These are phyloP conservation scores for Neosilurus mollespiculum DNA, from an alignment of 2,797 vertebrate genomes.

Conservation along the genomic window DNA sequence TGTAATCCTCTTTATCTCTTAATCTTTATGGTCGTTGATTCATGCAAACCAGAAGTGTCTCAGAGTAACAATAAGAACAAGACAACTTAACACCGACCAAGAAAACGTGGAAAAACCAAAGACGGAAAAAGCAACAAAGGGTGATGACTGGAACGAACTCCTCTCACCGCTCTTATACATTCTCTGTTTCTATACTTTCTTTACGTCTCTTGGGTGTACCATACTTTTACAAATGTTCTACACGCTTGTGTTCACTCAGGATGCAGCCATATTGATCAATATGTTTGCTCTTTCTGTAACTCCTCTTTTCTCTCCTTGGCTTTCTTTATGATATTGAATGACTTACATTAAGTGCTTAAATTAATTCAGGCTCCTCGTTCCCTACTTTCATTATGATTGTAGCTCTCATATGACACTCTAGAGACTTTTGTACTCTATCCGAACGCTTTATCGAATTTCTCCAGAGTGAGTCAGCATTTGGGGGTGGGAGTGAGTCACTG, in stretches of 20 bases:
- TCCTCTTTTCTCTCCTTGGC: not conserved
- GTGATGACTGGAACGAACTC: slow-evolving; percentile 7
- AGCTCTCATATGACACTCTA: not conserved
- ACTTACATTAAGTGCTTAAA: slow-evolving; percentile 22
- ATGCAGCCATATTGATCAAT: not conserved
- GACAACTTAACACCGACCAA: not conserved
- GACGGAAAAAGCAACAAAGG: not conserved
- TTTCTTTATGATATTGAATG: not conserved
- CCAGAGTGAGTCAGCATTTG: slow-evolving; percentile 26
- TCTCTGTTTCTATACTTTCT: not conserved
- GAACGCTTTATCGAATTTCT: slow-evolving; percentile 21
- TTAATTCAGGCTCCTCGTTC: slow-evolving; percentile 23
- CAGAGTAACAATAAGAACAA: not conserved
- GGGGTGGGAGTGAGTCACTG: slow-evolving; percentile 17
- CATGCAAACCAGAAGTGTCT: not conserved
- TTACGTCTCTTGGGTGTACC: not conserved
- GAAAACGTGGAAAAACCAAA: slow-evolving; percentile 13
- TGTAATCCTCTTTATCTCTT: slow-evolving; percentile 37
- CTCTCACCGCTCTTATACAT: not conserved
- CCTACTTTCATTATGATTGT: not conserved
- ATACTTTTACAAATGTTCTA: not conserved
- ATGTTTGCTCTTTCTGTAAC: not conserved
- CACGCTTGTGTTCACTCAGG: not conserved
- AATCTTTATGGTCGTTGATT: slow-evolving; percentile 18
- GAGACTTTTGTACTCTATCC: not conserved